phyloP scores from a whole-genome alignment of 2,797 vertebrate genomes.

The Diceros bicornis region DNA sequence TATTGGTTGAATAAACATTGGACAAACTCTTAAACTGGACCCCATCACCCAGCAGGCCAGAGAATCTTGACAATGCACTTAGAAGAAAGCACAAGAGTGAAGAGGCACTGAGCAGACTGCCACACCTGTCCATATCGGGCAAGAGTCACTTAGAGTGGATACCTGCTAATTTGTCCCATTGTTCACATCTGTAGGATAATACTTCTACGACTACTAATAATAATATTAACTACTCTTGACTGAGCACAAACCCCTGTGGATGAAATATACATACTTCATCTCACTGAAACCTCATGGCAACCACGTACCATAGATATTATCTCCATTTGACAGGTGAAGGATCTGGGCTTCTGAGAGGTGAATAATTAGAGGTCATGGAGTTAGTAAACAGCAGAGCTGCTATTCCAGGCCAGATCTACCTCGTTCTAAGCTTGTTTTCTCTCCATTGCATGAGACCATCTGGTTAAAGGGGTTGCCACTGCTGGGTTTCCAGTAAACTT shows the following conservation, averaged over 20 bases:
- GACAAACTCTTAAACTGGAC: not conserved
- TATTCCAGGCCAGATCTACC: no score
- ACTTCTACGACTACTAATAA: not conserved
- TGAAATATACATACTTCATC: not conserved
- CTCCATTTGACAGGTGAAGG: not conserved
- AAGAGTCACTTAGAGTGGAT: not conserved
- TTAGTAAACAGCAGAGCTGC: no score
- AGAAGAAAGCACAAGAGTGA: not conserved
- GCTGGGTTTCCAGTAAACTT: not conserved
- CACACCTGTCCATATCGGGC: not conserved
- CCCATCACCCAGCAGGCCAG: no score
- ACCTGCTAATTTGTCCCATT: not conserved
- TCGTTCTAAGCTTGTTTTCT: not conserved
- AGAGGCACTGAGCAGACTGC: fast-evolving
- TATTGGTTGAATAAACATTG: not conserved
- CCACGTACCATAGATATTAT: no score
- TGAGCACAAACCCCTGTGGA: not conserved
- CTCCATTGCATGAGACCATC: not conserved
- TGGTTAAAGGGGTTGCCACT: not conserved
- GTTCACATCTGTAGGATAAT: not conserved
- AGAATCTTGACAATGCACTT: not conserved
- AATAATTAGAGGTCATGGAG: not conserved
- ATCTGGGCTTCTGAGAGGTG: not conserved
- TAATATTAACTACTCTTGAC: not conserved
- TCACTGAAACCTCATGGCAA: not conserved